Evolutionary conservation across 2,797 vertebrate species (phyloP).

Genomic region (Myiothlypis coronata): DNA sequence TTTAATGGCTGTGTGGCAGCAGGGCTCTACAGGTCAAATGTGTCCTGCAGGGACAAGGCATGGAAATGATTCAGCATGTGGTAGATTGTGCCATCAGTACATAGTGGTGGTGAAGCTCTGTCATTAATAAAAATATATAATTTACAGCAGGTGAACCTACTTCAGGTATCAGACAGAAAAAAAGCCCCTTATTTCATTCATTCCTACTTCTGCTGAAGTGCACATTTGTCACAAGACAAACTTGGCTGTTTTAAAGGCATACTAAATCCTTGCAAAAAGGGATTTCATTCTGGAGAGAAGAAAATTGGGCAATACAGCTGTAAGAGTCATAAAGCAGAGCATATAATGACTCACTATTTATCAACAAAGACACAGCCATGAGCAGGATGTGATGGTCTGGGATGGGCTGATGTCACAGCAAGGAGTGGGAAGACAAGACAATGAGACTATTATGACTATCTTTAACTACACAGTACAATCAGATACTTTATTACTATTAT

Average conservation of each 20-base stretch:
- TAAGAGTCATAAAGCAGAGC: conserved; percentile 1
- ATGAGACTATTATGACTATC: conserved; percentile 46
- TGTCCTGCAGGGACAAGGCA: not conserved
- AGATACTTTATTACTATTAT: conserved; percentile 38
- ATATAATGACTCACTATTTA: conserved; percentile 61
- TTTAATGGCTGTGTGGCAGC: not conserved
- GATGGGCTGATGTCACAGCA: conserved; percentile 56
- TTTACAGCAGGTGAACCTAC: not conserved
- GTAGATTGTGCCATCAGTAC: not conserved
- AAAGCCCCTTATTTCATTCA: not conserved
- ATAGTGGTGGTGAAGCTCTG: not conserved
- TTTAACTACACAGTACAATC: conserved; percentile 37
- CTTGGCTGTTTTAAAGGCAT: not conserved
- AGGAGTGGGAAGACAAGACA: conserved; percentile 41
- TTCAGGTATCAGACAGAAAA: not conserved
- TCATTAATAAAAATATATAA: not conserved
- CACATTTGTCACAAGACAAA: not conserved
- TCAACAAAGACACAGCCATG: conserved; percentile 50
- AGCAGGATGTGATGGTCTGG: conserved; percentile 56
- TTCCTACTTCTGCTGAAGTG: not conserved
- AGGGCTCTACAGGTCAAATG: rapidly evolving
- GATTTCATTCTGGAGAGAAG: not conserved
- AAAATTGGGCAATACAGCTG: conserved; percentile 28
- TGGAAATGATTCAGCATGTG: not conserved
- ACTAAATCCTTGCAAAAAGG: not conserved